Conservation (phyloP, 2,888 invertebrate genomes). For the Hoplodrina blanda region DNA sequence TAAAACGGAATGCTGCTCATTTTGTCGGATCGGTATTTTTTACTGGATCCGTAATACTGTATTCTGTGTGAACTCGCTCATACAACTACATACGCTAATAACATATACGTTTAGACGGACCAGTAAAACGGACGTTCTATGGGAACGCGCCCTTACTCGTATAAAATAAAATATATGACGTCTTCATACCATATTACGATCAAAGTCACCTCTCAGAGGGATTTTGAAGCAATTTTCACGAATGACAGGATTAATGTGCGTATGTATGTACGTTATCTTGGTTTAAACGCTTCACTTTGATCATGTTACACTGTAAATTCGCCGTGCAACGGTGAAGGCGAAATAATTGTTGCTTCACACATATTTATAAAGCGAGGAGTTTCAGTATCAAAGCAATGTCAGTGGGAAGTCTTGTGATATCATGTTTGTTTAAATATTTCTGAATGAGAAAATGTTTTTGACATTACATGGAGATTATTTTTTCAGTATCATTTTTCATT, state of each 20-base stretch:
- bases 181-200: neutral
- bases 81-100: no score
- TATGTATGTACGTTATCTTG: slow-evolving; percentile 6
- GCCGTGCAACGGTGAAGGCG: slow-evolving; percentile 1
- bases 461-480: no score
- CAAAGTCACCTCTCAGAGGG: slow-evolving; percentile 6
- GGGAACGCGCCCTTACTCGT: no score
- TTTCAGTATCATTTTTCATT: no score
- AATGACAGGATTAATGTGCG: neutral
- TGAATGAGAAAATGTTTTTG: slow-evolving; percentile 6
- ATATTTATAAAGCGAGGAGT: slow-evolving; percentile 10
- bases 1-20: no score
- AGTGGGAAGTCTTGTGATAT: slow-evolving; percentile 9
- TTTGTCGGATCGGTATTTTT: no score
- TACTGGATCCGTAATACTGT: no score
- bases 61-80: no score
- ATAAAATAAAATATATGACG: slow-evolving; percentile 4
- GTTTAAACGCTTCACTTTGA: slow-evolving; percentile 36
- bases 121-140: no score
- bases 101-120: no score
- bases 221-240: slow-evolving; percentile 16
- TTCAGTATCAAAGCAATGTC: slow-evolving; percentile 16
- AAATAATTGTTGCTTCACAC: slow-evolving; percentile 18
- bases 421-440: slow-evolving; percentile 22
- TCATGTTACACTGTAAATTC: slow-evolving; percentile 17